phyloP scores from a whole-genome alignment of 1,140 invertebrate species.

The Trialeurodes vaporariorum region DNA sequence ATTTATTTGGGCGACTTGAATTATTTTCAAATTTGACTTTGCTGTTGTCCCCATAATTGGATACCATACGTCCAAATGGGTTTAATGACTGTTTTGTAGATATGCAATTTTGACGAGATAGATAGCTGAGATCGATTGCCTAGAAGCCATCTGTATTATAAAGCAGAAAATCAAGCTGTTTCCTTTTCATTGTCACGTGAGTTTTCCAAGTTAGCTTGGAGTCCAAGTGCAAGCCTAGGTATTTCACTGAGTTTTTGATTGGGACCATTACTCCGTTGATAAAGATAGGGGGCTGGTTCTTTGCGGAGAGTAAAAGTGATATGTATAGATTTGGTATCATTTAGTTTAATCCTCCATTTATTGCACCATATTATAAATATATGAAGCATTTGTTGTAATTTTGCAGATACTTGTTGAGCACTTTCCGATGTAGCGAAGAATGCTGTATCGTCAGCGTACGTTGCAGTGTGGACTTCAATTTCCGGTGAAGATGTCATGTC shows the following conservation, averaged over 20 bases:
- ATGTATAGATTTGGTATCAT: conserved; percentile 20
- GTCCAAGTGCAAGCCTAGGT: conserved; percentile 15
- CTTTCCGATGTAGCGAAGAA: conserved; percentile 18
- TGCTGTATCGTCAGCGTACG: conserved; percentile 30
- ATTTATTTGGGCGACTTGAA: not conserved
- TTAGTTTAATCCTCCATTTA: conserved; percentile 27
- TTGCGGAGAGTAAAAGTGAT: conserved; percentile 11
- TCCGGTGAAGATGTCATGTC: conserved; percentile 27
- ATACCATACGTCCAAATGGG: not conserved
- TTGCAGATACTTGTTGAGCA: conserved; percentile 16
- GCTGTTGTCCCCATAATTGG: conserved; percentile 1
- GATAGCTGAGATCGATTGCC: conserved; percentile 9
- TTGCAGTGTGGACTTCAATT: conserved; percentile 22
- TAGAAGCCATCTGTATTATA: conserved; percentile 22
- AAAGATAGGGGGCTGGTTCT: not conserved
- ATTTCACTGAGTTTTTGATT: conserved; percentile 1
- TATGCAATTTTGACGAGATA: no score
- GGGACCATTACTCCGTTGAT: not conserved
- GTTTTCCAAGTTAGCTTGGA: conserved; percentile 8
- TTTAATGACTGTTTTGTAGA: no score
- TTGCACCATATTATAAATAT: conserved; percentile 22
- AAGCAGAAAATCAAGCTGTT: conserved; percentile 13
- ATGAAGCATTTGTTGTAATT: conserved; percentile 22
- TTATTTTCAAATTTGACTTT: not conserved
- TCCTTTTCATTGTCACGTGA: conserved; percentile 8